phyloP scores from a whole-genome alignment of 2,797 vertebrate genomes.

The Myiotriccus ornatus region DNA sequence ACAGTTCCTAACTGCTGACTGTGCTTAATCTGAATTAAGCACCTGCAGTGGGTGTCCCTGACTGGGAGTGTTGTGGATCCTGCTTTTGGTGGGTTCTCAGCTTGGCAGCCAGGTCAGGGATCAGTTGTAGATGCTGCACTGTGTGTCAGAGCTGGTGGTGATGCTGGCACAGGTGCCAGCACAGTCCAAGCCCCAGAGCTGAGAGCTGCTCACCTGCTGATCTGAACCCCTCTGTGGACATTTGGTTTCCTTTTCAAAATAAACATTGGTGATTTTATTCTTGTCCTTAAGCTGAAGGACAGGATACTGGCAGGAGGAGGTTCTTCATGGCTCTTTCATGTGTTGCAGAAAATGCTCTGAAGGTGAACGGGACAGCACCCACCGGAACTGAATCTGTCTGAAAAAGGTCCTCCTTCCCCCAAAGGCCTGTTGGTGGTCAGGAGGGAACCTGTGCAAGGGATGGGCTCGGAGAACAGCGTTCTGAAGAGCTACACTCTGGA shows the following conservation, averaged over 20 bases:
- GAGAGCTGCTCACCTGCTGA: neutral
- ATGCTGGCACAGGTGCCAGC: neutral
- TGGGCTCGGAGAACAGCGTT: constrained; percentile 95
- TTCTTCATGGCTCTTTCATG: neutral
- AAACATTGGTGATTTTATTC: neutral
- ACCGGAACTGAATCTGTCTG: neutral
- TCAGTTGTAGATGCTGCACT: neutral
- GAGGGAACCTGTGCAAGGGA: constrained; percentile 62
- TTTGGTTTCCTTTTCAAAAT: neutral
- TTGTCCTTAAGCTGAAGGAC: neutral
- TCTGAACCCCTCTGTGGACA: neutral
- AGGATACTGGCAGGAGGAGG: neutral
- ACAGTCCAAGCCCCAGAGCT: neutral
- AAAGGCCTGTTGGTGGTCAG: neutral
- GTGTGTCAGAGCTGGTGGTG: neutral
- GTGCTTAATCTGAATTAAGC: neutral
- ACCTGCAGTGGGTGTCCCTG: neutral
- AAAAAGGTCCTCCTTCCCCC: neutral
- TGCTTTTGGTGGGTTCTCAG: neutral
- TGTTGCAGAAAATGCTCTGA: constrained; percentile 59
- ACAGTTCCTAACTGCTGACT: neutral
- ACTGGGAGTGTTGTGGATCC: neutral
- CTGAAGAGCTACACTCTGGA: constrained; percentile 81
- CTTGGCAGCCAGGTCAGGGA: neutral
- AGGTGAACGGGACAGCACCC: accelerated